Base-by-base conservation (phyloP, 1,140 invertebrate genomes). In the Globodera rostochiensis region DNA sequence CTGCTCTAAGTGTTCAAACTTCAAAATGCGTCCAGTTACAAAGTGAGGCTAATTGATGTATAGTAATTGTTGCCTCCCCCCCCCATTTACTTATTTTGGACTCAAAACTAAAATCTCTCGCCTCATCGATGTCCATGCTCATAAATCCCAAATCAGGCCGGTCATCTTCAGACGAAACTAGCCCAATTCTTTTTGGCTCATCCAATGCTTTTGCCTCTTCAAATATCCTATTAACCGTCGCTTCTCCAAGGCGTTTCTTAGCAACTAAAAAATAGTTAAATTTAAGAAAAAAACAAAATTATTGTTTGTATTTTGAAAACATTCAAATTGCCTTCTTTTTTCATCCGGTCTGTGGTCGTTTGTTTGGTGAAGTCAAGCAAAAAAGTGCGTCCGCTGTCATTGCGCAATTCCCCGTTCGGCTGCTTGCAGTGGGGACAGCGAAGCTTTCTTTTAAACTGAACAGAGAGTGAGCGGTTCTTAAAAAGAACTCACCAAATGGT, bases 361-460 rank as follows among this genome's bases (percentile, higher is more conserved):
- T 70, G 67, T 75, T 77, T 80, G 19, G 70, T 79, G 79, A 89
- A 90, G 64, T 90, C 89, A 19, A 89, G 74, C 9, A 89, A 57
- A 66, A 89, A 79, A 5, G 78, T 85, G 5, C 86, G 73, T 47
- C 66, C 77, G 11, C 69, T 73, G 60, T 89, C 88, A 60, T 89
- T 89, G 19, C 85, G 80, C 57, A 89, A 50, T 15, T 70, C 82
- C 11, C 87, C 87, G 69, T 88, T 88, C 6, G 84, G 69, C 53
- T 80, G 66, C 47, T 90, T 90, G 71, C 88, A 89, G 2, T 87
- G 73, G 0, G 88, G 88, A 78, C 88, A 89, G 9, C 83, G 75
- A 47, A 80, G 77, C 66, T 66, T 73, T 46, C 85, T 73, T 84
- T 88, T 88, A 70, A 88, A 87, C 87, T 87, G 69, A 80, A 85